Conservation (phyloP, 2,797 vertebrate species). For the Iguana delicatissima region DNA sequence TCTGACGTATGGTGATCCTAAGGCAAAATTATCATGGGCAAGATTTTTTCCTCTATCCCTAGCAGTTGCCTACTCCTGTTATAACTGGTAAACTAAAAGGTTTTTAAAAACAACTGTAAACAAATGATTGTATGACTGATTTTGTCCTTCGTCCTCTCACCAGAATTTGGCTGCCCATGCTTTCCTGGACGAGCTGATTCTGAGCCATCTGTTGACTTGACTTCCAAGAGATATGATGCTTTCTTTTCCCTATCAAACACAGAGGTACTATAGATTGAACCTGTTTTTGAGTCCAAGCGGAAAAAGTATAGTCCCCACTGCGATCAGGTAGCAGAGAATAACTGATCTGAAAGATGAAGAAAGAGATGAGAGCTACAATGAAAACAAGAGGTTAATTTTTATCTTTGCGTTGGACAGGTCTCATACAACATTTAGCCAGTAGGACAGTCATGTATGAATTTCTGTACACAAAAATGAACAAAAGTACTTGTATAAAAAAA, state of each 20-base stretch:
- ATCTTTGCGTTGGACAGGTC: neutral
- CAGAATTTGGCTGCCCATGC: conserved; percentile 89
- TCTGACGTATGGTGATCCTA: too few species aligned
- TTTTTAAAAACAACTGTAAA: neutral
- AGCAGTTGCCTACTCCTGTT: neutral
- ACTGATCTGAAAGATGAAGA: conserved; percentile 81
- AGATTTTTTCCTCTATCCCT: too few species aligned
- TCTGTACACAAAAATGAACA: neutral
- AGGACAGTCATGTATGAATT: neutral
- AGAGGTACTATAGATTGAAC: conserved; percentile 85
- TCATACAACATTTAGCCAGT: neutral
- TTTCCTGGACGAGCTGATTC: conserved; percentile 90
- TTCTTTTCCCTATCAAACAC: conserved; percentile 92
- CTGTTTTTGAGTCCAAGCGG: conserved; percentile 84
- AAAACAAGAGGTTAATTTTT: neutral
- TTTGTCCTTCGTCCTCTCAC: conserved; percentile 70
- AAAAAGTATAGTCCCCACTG: conserved; percentile 88
- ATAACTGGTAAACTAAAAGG: neutral
- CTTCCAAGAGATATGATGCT: conserved; percentile 89
- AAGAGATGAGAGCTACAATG: conserved; percentile 1
- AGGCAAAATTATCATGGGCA: too few species aligned
- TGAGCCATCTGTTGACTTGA: conserved; percentile 88
- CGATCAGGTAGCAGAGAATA: conserved; percentile 90
- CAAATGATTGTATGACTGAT: too few species aligned
- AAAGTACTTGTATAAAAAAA: too few species aligned